Percentiles rank a stretch among this genome's conserved stretches.
These are phyloP conservation scores for Gouania willdenowi DNA, from an alignment of 2,797 vertebrate genomes.

Conservation along the genomic window DNA sequence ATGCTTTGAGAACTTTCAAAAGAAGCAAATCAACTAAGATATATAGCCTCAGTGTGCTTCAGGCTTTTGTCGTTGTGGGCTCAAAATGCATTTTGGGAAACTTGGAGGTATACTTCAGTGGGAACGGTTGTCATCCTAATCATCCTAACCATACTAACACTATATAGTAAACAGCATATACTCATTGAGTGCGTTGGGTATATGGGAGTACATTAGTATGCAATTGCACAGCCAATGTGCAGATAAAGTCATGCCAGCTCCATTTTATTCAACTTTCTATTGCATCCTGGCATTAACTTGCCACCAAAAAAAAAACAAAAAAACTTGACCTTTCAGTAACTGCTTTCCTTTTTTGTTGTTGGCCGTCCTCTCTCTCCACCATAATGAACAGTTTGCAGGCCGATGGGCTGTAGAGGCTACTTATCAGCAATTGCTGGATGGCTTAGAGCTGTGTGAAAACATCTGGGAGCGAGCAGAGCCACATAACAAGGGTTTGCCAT, in stretches of 20 bases:
- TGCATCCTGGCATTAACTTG: slow-evolving; percentile 27
- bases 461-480: slow-evolving; percentile 17
- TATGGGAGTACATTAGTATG: too few species aligned
- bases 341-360: slow-evolving; percentile 31
- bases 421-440: slow-evolving; percentile 43
- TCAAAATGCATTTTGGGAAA: too few species aligned
- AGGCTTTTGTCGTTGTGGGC: too few species aligned
- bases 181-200: too few species aligned
- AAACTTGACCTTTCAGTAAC: slow-evolving; percentile 59
- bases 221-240: slow-evolving; percentile 32
- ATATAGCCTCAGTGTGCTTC: too few species aligned
- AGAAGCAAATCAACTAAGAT: too few species aligned
- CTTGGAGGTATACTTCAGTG: too few species aligned
- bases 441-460: slow-evolving; percentile 29
- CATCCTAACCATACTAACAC: too few species aligned
- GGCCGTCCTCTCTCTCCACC: slow-evolving; percentile 22
- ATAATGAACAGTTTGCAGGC: slow-evolving; percentile 53
- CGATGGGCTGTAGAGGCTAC: slow-evolving; percentile 36
- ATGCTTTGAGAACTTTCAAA: too few species aligned
- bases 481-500: slow-evolving; percentile 6
- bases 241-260: slow-evolving; percentile 29
- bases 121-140: too few species aligned
- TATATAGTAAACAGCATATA: too few species aligned
- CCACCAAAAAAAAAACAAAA: not conserved
- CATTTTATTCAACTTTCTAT: slow-evolving; percentile 1